These are phyloP conservation scores for Drosophila bifasciata DNA, from an alignment of 1,140 invertebrate species.

Conservation along the genomic window DNA sequence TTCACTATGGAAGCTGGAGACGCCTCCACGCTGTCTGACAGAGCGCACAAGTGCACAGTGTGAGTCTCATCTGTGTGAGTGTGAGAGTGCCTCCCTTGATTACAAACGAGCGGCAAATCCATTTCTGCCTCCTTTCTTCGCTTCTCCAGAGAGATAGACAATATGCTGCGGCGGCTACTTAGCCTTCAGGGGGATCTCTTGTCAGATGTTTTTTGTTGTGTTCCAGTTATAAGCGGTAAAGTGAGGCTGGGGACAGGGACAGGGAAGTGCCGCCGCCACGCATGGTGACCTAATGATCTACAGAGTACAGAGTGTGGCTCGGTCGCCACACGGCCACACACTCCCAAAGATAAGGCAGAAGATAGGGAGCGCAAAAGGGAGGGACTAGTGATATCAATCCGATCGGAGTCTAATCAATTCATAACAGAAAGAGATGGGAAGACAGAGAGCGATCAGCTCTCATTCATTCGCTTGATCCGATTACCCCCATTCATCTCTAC, in stretches of 20 bases:
- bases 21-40: conserved; percentile 70
- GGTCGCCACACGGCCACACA: conserved; percentile 25
- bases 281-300: conserved; percentile 78
- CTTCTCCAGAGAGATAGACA: conserved; percentile 23
- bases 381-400: conserved; percentile 62
- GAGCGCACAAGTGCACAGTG: conserved; percentile 42
- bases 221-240: conserved; percentile 76
- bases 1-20: conserved; percentile 44
- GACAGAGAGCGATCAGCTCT: neutral
- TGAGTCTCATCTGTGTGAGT: conserved; percentile 37
- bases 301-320: conserved; percentile 75
- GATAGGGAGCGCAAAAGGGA: conserved; percentile 16
- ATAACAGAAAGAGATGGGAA: conserved; percentile 10
- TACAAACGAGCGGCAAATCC: conserved; percentile 77
- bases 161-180: neutral
- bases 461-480: conserved; percentile 13
- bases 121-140: conserved; percentile 69
- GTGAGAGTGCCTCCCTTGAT: conserved; percentile 66
- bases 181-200: conserved; percentile 38
- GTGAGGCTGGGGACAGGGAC: conserved; percentile 64
- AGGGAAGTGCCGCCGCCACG: conserved; percentile 25
- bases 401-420: conserved; percentile 37
- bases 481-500: neutral
- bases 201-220: conserved; percentile 20
- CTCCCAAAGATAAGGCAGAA: conserved; percentile 28